These are phyloP conservation scores for Amphibalanus amphitrite DNA, from an alignment of 1,140 invertebrate genomes.

Conservation along the genomic window DNA sequence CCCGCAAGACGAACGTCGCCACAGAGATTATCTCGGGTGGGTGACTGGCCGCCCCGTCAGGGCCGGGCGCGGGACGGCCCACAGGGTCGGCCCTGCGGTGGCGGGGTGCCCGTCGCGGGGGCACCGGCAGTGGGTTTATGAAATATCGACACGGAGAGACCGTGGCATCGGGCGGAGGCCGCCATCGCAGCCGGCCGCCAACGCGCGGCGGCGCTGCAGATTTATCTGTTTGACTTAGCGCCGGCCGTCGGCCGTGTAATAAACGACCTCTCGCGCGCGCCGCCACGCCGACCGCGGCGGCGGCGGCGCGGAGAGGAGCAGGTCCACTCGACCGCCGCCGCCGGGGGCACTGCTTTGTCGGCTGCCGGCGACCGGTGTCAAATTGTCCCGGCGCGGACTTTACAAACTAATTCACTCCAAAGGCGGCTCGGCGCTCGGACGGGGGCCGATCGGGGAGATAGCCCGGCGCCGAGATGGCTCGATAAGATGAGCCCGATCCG, in stretches of 20 bases:
- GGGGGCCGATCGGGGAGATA: background rate
- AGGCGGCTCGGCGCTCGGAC: background rate
- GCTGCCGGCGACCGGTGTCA: background rate
- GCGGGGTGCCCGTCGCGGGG: too few species aligned
- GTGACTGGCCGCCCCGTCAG: too few species aligned
- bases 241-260: background rate
- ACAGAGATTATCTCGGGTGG: background rate
- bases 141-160: background rate
- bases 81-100: background rate
- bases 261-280: background rate
- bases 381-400: background rate
- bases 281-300: too few species aligned
- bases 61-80: background rate
- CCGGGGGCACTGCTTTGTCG: background rate
- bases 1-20: background rate
- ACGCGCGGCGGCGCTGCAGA: background rate
- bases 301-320: too few species aligned
- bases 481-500: background rate
- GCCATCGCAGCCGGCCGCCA: background rate
- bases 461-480: background rate
- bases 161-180: background rate
- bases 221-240: background rate
- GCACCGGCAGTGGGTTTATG: background rate
- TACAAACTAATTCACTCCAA: conserved; percentile 2
- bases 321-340: too few species aligned